Evolutionary conservation across 1,140 invertebrate species (phyloP), one percentile per base, ranked within the genome.

Genomic region (Tyrophagus putrescentiae): DNA sequence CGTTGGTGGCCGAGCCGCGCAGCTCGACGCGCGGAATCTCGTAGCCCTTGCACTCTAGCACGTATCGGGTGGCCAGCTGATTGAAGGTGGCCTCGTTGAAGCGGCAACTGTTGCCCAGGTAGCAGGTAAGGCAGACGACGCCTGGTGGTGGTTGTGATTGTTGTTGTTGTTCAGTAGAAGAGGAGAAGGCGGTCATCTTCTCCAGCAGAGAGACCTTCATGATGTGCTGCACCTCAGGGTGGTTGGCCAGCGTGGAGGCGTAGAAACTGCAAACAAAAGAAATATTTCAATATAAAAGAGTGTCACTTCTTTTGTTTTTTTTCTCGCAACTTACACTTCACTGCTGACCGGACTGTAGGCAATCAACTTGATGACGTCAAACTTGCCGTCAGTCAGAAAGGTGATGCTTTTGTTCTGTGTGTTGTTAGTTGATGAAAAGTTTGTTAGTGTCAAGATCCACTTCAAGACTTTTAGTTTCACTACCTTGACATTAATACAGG

Each of bases 291-390:
- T 42, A 45, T 58, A 28, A 6, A 6, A 27, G 44, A 48, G 23
- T 48, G 23, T 27, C n/a, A 6, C 31, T 48, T 27, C 18, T 27
- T 5, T 6, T 27, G 18, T 29, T 27, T 21, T 6, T 7, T 48
- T 29, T 6, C 18, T 58, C n/a, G n/a, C 23, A n/a, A 75, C 78
- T 80, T 73, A 84, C 77, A 88, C 77, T 54, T 76, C 69, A 62
- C 80, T 73, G 42, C 76, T 76, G 27, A 78, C 70, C 58, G 81
- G 70, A 67, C 88, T 81, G 82, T 85, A 91, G 25, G 78, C 76
- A 2, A 88, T 71, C 61, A 95, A 83, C 65, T 83, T 79, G 9
- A 79, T 80, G 21, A 93, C 87, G 59, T 84, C 82, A 69, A 80
- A 85, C 59, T 77, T 76, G 27, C 84, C 85, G 27, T 75, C 76